Evolutionary conservation across 2,113 vertebrate species (phyloP).

Genomic region (Gallinago paraguaiae): DNA sequence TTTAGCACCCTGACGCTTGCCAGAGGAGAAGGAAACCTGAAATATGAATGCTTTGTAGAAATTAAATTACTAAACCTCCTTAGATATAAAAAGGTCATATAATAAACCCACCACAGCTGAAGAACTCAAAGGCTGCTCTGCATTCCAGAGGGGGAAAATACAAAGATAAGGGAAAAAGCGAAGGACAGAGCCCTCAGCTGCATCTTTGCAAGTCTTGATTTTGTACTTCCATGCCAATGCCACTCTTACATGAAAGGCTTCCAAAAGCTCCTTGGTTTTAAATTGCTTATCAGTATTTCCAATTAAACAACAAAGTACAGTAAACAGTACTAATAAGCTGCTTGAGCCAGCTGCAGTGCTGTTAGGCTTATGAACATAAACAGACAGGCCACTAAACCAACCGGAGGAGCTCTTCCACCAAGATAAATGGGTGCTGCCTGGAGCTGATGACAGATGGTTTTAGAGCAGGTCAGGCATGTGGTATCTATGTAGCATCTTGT

Average conservation of each 20-base stretch:
- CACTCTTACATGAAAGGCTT: background rate
- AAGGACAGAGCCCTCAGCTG: background rate
- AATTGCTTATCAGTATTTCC: background rate
- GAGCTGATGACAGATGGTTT: conserved; percentile 51
- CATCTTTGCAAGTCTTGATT: background rate
- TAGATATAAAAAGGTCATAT: background rate
- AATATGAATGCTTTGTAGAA: background rate
- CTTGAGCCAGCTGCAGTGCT: background rate
- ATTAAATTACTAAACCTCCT: background rate
- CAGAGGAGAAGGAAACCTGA: background rate
- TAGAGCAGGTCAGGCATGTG: conserved; percentile 44
- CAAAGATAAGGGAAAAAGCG: background rate
- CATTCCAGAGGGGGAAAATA: background rate
- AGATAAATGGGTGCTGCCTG: background rate
- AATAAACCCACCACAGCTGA: background rate
- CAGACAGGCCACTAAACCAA: background rate
- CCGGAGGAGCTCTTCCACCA: background rate
- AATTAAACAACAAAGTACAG: background rate
- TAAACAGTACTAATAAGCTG: background rate
- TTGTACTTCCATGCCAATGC: background rate
- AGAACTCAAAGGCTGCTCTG: background rate
- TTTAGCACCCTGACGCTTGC: background rate
- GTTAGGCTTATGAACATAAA: background rate
- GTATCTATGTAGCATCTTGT: conserved; percentile 7
- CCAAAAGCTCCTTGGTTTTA: background rate